Percentiles rank a stretch among this genome's conserved stretches.
Evolutionary conservation across 2,888 invertebrate genomes (phyloP).

Genomic region (Pimpla rufipes): DNA sequence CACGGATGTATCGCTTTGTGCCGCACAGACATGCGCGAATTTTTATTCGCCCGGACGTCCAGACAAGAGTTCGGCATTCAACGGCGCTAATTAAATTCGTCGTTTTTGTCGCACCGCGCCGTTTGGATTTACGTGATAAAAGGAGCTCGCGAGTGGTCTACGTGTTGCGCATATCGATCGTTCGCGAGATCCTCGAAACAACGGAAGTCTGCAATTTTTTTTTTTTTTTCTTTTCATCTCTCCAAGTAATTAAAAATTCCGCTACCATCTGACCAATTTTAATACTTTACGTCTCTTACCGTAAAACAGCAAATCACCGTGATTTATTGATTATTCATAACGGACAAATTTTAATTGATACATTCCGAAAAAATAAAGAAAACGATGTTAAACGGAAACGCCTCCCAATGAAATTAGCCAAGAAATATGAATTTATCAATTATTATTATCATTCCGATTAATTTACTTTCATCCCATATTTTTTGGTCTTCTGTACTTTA

Average conservation of each 20-base stretch:
- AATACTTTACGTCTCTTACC: too few species aligned
- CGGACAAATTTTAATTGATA: too few species aligned
- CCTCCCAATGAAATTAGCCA: too few species aligned
- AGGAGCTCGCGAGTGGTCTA: conserved; percentile 14
- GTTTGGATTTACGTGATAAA: conserved; percentile 52
- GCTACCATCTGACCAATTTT: too few species aligned
- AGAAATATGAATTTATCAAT: too few species aligned
- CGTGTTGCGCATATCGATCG: conserved; percentile 43
- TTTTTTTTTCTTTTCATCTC: neutral
- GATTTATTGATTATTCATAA: too few species aligned
- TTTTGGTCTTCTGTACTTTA: neutral
- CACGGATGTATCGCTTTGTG: conserved; percentile 34
- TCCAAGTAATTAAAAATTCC: neutral
- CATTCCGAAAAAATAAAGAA: too few species aligned
- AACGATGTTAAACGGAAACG: too few species aligned
- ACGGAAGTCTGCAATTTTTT: conserved; percentile 23
- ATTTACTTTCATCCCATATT: neutral
- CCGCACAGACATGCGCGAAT: neutral
- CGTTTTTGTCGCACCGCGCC: conserved; percentile 33
- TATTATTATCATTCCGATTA: neutral
- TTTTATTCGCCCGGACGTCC: neutral
- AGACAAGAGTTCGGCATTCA: conserved; percentile 28
- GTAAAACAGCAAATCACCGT: too few species aligned
- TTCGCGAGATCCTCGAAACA: conserved; percentile 1
- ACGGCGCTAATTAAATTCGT: conserved; percentile 20